Evolutionary conservation across 2,113 vertebrate genomes (phyloP).

Genomic region (Albula glossodonta): DNA sequence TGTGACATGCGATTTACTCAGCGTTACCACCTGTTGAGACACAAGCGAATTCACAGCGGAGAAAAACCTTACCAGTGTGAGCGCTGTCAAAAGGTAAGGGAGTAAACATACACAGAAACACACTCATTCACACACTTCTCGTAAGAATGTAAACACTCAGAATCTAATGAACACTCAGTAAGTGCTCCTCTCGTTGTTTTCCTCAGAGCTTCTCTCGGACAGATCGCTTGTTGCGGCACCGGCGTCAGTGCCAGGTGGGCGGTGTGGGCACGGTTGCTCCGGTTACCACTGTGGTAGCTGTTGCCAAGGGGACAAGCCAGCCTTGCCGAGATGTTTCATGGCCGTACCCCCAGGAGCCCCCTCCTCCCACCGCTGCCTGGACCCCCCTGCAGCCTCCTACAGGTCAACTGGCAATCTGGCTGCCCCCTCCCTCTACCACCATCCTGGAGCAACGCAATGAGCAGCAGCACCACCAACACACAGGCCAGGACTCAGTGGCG

Average conservation of each 20-base stretch:
- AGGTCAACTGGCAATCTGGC: slow-evolving; percentile 75
- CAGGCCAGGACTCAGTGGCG: background rate
- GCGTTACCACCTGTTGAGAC: slow-evolving; percentile 94
- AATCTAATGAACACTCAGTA: background rate
- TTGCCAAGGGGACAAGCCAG: slow-evolving; percentile 57
- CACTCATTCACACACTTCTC: background rate
- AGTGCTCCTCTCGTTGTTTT: background rate
- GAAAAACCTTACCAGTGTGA: slow-evolving; percentile 98
- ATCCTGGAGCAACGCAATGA: slow-evolving; percentile 46
- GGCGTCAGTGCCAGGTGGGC: slow-evolving; percentile 84
- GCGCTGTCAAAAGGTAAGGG: slow-evolving; percentile 89
- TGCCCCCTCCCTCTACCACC: slow-evolving; percentile 50
- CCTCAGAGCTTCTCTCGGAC: slow-evolving; percentile 90
- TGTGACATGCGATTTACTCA: slow-evolving; percentile 99
- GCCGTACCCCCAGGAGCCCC: slow-evolving; percentile 67
- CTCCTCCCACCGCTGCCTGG: slow-evolving; percentile 67
- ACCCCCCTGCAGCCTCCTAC: slow-evolving; percentile 72
- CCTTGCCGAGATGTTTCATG: slow-evolving; percentile 70
- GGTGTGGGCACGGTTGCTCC: slow-evolving; percentile 48
- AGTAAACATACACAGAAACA: background rate
- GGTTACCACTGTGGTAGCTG: background rate
- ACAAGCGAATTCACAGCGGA: slow-evolving; percentile 96
- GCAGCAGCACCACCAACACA: background rate
- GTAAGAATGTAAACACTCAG: too few species aligned
- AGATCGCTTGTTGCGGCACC: slow-evolving; percentile 89